Percentiles rank a stretch among this genome's conserved stretches.
Conservation (phyloP, 2,797 vertebrate species). For the Atherinosoma microstoma region DNA sequence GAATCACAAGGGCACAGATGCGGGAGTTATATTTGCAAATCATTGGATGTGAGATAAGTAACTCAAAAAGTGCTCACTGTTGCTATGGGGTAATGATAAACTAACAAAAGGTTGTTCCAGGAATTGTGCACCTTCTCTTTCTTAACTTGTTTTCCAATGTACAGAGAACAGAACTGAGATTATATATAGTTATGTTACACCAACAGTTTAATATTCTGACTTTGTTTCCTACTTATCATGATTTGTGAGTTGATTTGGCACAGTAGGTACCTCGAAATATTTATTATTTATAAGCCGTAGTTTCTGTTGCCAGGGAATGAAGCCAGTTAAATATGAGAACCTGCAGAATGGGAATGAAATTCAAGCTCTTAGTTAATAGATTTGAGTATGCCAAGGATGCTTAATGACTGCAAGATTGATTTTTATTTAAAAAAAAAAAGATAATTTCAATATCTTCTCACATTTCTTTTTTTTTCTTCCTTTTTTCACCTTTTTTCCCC, state of each 20-base stretch:
- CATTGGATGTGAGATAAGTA: neutral
- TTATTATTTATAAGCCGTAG: neutral
- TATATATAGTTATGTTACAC: neutral
- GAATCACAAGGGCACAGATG: neutral
- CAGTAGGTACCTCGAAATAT: neutral
- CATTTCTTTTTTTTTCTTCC: too few species aligned
- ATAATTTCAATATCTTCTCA: neutral
- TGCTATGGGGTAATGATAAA: neutral
- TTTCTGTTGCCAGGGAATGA: neutral
- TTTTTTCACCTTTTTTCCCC: neutral
- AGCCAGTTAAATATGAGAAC: neutral
- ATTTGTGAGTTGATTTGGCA: conserved; percentile 2
- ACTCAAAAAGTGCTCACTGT: neutral
- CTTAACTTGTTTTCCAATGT: neutral
- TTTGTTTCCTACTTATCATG: neutral
- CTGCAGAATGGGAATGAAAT: neutral
- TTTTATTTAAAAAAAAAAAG: neutral
- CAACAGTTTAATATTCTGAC: neutral
- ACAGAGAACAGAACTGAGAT: neutral
- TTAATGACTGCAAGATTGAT: neutral
- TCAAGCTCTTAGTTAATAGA: neutral
- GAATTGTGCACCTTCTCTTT: neutral
- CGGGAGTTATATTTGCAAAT: neutral
- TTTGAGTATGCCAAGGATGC: neutral
- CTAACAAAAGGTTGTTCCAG: neutral